Evolutionary conservation across 2,113 vertebrate species (phyloP).

Genomic region (Triplophysa dalaica): DNA sequence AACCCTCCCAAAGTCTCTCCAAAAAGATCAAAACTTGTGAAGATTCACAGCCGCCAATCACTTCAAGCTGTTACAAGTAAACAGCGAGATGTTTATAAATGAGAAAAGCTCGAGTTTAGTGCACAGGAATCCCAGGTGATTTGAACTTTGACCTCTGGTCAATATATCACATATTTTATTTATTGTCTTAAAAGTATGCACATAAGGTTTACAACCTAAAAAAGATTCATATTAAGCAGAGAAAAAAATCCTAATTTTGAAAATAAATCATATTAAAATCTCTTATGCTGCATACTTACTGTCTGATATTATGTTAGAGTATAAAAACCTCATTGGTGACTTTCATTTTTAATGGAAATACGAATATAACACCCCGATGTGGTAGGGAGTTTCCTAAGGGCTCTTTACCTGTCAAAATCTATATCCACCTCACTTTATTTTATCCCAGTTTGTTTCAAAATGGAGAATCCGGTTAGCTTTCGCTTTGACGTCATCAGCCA

Average conservation of each 20-base stretch:
- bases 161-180: neutral
- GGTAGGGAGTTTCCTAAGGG: constrained; percentile 35
- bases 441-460: constrained; percentile 41
- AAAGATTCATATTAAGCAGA: too few relatives aligned
- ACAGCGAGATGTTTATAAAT: neutral
- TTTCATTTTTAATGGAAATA: too few relatives aligned
- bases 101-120: neutral
- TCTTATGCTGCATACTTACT: too few relatives aligned
- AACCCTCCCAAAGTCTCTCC: constrained; percentile 60
- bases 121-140: neutral
- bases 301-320: too few relatives aligned
- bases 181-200: neutral
- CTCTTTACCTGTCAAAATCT: constrained; percentile 24
- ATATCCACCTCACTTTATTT: constrained; percentile 25
- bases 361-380: neutral
- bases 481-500: constrained; percentile 40
- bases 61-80: constrained; percentile 11
- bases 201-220: too few relatives aligned
- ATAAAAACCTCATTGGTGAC: too few relatives aligned
- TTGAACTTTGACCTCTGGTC: neutral
- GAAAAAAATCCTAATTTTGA: too few relatives aligned
- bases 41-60: constrained; percentile 53
- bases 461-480: constrained; percentile 43
- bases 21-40: constrained; percentile 49
- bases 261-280: too few relatives aligned